A percentile compares a stretch with the other conserved stretches of the same genome.
Conservation (phyloP, 2,797 vertebrate genomes). For the Enteromius argenteus region DNA sequence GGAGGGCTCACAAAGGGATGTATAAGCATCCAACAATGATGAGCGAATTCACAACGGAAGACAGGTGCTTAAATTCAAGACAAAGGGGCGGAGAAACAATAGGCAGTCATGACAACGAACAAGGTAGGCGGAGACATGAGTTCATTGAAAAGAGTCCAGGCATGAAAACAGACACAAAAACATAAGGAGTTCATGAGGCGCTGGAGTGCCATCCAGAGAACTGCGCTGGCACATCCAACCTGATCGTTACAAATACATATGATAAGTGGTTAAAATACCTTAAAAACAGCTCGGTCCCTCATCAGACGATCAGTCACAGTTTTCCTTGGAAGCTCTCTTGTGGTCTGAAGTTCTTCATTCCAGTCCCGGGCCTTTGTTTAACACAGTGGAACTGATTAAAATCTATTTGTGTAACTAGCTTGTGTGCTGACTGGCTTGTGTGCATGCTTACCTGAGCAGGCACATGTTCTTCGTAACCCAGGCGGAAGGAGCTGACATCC, state of each 20-base stretch:
- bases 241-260: background rate
- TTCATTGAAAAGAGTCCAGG: no score
- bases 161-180: no score
- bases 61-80: no score
- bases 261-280: slow-evolving; percentile 75
- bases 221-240: no score
- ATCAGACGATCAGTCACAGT: slow-evolving; percentile 88
- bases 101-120: no score
- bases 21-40: no score
- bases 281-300: slow-evolving; percentile 91
- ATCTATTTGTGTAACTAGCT: background rate
- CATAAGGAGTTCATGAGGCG: no score
- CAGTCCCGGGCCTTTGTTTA: slow-evolving; percentile 89
- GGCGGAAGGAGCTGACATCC: slow-evolving; percentile 86
- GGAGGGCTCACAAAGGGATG: no score
- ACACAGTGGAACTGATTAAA: background rate
- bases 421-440: background rate
- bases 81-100: no score
- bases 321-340: slow-evolving; percentile 86
- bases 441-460: slow-evolving; percentile 86
- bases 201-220: no score
- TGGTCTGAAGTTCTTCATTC: slow-evolving; percentile 95
- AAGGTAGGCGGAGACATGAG: no score
- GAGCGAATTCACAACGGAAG: no score
- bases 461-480: slow-evolving; percentile 91